These are phyloP conservation scores for Dione vanillae DNA, from an alignment of 2,888 invertebrate genomes.

Conservation along the genomic window DNA sequence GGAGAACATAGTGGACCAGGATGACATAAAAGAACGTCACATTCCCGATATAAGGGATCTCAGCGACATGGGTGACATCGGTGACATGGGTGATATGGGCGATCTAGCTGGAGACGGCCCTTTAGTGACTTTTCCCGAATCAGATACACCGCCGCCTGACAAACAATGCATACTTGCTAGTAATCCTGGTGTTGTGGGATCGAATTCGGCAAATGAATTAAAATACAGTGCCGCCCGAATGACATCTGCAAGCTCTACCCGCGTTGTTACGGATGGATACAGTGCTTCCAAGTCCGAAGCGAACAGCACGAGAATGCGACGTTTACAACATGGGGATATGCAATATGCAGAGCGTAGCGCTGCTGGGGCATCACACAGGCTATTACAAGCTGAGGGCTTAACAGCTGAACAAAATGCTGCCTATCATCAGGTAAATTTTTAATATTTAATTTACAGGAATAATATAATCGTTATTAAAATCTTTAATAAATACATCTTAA, in stretches of 20 bases:
- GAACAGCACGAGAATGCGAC: conserved; percentile 76
- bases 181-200: conserved; percentile 69
- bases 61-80: conserved; percentile 77
- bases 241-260: conserved; percentile 88
- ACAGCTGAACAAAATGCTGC: conserved; percentile 94
- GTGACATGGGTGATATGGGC: conserved; percentile 79
- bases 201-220: conserved; percentile 86
- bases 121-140: conserved; percentile 92
- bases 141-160: conserved; percentile 88
- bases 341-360: conserved; percentile 92
- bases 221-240: conserved; percentile 94
- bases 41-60: conserved; percentile 78
- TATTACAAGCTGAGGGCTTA: conserved; percentile 92
- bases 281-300: conserved; percentile 87
- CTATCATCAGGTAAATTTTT: conserved; percentile 88
- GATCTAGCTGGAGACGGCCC: conserved; percentile 85
- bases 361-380: conserved; percentile 90
- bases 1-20: conserved; percentile 91
- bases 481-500: not conserved
- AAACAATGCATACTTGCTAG: conserved; percentile 77
- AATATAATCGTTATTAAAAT: not conserved
- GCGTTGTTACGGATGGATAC: conserved; percentile 92
- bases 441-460: not conserved
- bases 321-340: conserved; percentile 91
- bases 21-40: conserved; percentile 74